phyloP scores from a whole-genome alignment of 2,888 invertebrate species.

The Cheilosia scutellata region DNA sequence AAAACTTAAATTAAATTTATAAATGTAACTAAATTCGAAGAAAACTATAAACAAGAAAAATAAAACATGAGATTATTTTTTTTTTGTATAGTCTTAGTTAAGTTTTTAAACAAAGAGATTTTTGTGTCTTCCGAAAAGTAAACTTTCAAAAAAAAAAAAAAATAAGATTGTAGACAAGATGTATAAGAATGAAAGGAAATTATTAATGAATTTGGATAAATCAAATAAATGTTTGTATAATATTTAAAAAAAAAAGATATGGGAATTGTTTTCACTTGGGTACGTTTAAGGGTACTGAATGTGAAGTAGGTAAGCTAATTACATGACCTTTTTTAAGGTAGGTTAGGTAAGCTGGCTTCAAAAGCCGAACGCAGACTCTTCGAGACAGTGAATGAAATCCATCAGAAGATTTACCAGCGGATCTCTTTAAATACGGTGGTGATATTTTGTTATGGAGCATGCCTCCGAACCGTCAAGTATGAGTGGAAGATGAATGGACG shows the following conservation, averaged over 20 bases:
- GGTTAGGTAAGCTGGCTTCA: too few relatives aligned
- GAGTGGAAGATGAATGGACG: too few relatives aligned
- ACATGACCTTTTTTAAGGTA: background rate
- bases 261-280: background rate
- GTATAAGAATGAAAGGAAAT: slow-evolving; percentile 38
- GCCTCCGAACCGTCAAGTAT: too few relatives aligned
- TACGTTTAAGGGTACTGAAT: background rate
- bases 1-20: background rate
- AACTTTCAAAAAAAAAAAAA: slow-evolving; percentile 54
- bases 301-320: background rate
- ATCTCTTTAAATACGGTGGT: too few relatives aligned
- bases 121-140: slow-evolving; percentile 72
- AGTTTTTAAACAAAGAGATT: slow-evolving; percentile 44
- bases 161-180: background rate
- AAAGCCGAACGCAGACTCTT: too few relatives aligned
- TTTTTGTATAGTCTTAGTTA: slow-evolving; percentile 55
- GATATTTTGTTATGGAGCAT: too few relatives aligned
- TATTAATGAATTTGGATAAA: slow-evolving; percentile 46
- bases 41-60: background rate
- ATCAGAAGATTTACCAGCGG: too few relatives aligned
- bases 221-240: slow-evolving; percentile 74
- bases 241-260: slow-evolving; percentile 32
- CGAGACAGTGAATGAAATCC: too few relatives aligned
- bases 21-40: slow-evolving; percentile 1
- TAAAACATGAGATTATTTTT: slow-evolving; percentile 22